Evolutionary conservation across 1,140 invertebrate genomes (phyloP), one percentile per base, ranked within the genome.

Genomic region (Drosophila tsacasi): DNA sequence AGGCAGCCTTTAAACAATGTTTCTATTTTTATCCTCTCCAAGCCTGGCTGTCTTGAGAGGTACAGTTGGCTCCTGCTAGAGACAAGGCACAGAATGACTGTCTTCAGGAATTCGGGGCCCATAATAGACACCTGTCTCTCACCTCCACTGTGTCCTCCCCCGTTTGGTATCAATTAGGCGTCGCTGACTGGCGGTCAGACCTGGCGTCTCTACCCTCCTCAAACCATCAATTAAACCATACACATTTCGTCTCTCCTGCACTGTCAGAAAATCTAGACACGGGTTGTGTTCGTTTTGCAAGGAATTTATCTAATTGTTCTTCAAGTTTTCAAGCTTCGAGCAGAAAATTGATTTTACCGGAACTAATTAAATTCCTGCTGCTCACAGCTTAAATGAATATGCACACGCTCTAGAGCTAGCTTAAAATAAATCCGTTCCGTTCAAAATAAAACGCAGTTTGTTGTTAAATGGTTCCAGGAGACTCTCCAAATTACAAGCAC

Each of bases 201-300:
- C 57, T 25, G 37, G 42, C 9, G 52, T 27, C 50, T 17, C 39
- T 54, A 84, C 84, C 84, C 85, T 89, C 85, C 79, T 89, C 85
- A 89, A 89, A 44, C 72, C 78, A 90, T 81, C 84, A 90, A 89
- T 89, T 89, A 90, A 89, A 66, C 73, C 63, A 79, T 55, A 55
- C 54, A 81, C 66, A 52, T 76, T 59, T 63, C 44, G 47, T 17
- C 40, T 21, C 15, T 21, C 8, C 3, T 71, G 76, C 60, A 73
- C 59, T 47, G 44, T 47, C 2, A 74, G n/a, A 71, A 19, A 35
- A 12, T 30, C 10, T 17, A 44, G 9, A 17, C 1, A 17, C 12
- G 5, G 30, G n/a, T 23, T 23, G 30, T 2, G 32, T 23, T 21
- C 3, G 13, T n/a, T 60, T 27, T 10, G 12, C 27, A 7, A 35